phyloP scores from a whole-genome alignment of 2,888 invertebrate genomes.

The Himalopsyche anomala region DNA sequence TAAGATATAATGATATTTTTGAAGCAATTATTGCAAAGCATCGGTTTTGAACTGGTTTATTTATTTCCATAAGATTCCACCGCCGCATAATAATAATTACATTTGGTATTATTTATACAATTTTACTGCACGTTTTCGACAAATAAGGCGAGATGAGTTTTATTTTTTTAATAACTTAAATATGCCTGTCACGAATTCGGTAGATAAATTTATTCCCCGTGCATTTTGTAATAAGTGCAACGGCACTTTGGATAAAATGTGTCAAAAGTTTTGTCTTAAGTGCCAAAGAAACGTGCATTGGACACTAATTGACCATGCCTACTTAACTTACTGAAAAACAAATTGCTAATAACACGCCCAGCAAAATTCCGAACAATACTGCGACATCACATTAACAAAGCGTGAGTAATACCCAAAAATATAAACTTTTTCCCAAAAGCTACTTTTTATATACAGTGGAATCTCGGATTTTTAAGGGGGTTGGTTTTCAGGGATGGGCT shows the following conservation, averaged over 20 bases:
- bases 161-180: neutral
- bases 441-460: too few species aligned
- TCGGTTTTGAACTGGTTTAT: neutral
- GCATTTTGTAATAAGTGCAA: conserved; percentile 24
- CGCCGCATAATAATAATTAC: neutral
- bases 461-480: too few species aligned
- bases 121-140: neutral
- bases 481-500: too few species aligned
- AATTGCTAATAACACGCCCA: neutral
- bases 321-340: neutral
- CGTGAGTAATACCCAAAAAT: too few species aligned
- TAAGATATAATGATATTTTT: neutral
- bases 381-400: neutral
- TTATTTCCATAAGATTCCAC: neutral
- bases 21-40: neutral
- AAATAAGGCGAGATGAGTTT: neutral
- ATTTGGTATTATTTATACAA: neutral
- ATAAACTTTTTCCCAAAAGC: too few species aligned
- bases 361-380: neutral
- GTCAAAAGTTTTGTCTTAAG: neutral
- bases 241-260: conserved; percentile 20
- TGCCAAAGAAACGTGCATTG: conserved; percentile 4
- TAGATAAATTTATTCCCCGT: neutral
- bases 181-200: neutral
- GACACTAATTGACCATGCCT: conserved; percentile 14